Percentiles rank a stretch among this genome's conserved stretches.
These are phyloP conservation scores for Linepithema humile DNA, from an alignment of 1,140 invertebrate genomes.

Conservation along the genomic window DNA sequence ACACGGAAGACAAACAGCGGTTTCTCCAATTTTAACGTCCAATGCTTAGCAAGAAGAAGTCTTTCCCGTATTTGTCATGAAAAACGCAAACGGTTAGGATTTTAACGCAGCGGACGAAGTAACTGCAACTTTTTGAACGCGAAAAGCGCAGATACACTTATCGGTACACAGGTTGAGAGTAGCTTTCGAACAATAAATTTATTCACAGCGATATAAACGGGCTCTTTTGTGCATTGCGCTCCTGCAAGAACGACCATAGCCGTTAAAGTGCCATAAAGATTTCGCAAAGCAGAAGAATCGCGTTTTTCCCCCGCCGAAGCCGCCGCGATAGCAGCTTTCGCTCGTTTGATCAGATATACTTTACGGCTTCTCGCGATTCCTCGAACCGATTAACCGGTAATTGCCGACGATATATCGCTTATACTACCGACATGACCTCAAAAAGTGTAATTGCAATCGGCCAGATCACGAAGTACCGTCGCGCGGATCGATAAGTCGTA, in stretches of 20 bases:
- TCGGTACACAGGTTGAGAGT: neutral
- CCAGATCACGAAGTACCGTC: slow-evolving; percentile 40
- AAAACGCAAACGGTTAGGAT: neutral
- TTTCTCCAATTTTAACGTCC: neutral
- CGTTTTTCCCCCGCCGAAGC: slow-evolving; percentile 16
- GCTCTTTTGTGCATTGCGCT: neutral
- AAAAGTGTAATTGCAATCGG: slow-evolving; percentile 57
- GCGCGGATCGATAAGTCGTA: slow-evolving; percentile 20
- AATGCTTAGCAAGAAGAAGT: neutral
- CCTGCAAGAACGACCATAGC: neutral
- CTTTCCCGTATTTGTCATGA: neutral
- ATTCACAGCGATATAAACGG: neutral
- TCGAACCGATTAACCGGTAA: slow-evolving; percentile 66
- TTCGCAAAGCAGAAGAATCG: slow-evolving; percentile 45
- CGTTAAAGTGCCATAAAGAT: slow-evolving; percentile 65
- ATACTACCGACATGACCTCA: slow-evolving; percentile 65
- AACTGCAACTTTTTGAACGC: neutral
- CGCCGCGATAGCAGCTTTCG: slow-evolving; percentile 7
- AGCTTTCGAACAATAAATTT: slow-evolving; percentile 3
- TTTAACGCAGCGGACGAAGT: neutral
- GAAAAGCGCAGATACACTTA: neutral
- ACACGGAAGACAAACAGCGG: neutral
- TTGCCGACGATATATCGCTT: slow-evolving; percentile 60
- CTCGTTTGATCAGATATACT: slow-evolving; percentile 64
- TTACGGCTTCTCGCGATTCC: slow-evolving; percentile 60